Conservation (phyloP, 2,113 vertebrate species). For the Numenius arquata region DNA sequence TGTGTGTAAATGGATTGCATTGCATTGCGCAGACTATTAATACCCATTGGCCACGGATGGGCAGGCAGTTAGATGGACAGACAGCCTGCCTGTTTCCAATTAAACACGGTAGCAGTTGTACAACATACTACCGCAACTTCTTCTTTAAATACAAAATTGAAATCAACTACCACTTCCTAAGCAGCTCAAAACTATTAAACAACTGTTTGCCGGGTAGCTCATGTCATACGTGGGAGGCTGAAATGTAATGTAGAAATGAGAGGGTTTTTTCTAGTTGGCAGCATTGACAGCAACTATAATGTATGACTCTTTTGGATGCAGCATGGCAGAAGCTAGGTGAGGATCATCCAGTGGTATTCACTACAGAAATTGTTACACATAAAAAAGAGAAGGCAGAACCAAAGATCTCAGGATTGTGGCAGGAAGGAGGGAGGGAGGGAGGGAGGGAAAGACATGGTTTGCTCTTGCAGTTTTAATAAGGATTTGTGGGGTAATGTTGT, state of each 20-base stretch:
- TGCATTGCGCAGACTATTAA: not conserved
- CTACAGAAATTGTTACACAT: conserved; percentile 1
- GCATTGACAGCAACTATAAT: conserved; percentile 35
- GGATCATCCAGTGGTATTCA: conserved; percentile 11
- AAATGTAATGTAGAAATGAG: conserved; percentile 40
- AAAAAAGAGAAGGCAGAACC: not conserved
- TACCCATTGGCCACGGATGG: not conserved
- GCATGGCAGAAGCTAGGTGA: not conserved
- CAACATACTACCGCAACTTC: not conserved
- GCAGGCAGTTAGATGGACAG: not conserved
- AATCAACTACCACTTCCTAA: conserved; percentile 48
- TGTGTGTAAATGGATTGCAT: not conserved
- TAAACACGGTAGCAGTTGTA: not conserved
- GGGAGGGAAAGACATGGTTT: not conserved
- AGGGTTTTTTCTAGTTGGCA: conserved; percentile 41
- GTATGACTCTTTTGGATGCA: not conserved
- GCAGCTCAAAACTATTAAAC: conserved; percentile 51
- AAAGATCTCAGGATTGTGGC: not conserved
- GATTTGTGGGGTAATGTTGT: conserved; percentile 41
- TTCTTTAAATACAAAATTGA: not conserved
- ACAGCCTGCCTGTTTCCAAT: not conserved
- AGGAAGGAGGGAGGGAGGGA: not conserved
- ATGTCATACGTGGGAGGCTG: conserved; percentile 35
- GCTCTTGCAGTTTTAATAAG: conserved; percentile 32
- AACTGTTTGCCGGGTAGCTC: conserved; percentile 48